These are phyloP conservation scores for Ornithoptera alexandrae DNA, from an alignment of 2,888 invertebrate species.

Conservation along the genomic window DNA sequence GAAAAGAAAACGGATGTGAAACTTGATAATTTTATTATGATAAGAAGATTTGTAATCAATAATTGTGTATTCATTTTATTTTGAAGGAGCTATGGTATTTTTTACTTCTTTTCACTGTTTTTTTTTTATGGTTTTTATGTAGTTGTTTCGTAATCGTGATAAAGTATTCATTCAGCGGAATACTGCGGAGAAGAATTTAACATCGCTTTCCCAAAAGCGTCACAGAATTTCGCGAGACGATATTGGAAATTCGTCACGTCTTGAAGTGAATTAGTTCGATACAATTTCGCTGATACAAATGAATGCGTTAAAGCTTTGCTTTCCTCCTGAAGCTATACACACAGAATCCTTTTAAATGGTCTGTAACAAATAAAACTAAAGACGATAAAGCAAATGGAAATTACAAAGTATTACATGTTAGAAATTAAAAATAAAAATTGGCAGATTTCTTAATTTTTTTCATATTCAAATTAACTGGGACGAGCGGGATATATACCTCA, in stretches of 20 bases:
- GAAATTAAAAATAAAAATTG: background rate
- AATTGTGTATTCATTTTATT: no score
- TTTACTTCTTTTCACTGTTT: no score
- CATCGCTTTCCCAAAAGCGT: constrained; percentile 24
- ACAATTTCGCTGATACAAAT: constrained; percentile 25
- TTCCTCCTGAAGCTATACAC: background rate
- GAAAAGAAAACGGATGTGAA: no score
- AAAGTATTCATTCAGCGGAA: background rate
- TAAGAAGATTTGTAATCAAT: no score
- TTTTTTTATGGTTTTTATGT: no score
- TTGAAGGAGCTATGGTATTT: no score
- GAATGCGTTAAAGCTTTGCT: constrained; percentile 11
- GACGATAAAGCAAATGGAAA: no score
- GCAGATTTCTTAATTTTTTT: background rate
- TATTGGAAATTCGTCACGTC: constrained; percentile 26
- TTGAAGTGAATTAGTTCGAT: constrained; percentile 21
- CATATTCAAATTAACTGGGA: no score
- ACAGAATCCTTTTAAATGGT: no score
- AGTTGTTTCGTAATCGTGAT: background rate
- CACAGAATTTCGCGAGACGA: constrained; percentile 10
- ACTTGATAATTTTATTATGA: no score
- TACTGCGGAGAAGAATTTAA: constrained; percentile 17
- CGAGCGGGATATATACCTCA: no score
- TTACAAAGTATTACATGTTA: background rate
- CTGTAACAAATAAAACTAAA: no score